Evolutionary conservation across 2,888 invertebrate species (phyloP), one percentile per base, ranked within the genome.

Genomic region (Orthosia gracilis): DNA sequence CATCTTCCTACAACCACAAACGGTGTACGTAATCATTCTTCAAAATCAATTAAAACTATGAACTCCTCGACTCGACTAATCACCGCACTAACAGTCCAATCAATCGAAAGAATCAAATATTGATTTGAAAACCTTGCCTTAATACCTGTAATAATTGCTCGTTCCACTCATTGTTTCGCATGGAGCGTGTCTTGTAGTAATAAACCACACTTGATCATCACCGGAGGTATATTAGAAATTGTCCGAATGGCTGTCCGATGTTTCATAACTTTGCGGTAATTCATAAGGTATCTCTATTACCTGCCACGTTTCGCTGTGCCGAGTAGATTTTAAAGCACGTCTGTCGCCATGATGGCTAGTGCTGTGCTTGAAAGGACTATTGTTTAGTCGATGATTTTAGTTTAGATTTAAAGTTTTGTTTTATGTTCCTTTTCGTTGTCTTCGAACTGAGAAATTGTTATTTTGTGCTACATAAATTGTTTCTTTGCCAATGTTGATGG

Each of bases 181-280:
- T 73, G 80, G 66, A 85, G 82, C 87, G 85, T 87, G 87, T 84
- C 72, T 80, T 73, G 50, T 72, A 76, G 86, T 82, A 85, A 87
- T 88, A 89, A 90, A 81, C 83, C 78, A 78, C 69, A 73, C 69
- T 82, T 82, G 78, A 85, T 89, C 76, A 86, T 80, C 80, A 76
- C 76, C 63, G 73, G 61, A 71, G 62, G 64, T 81, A 83, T 83
- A 88, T 87, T 82, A 80, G 82, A 87, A 87, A 88, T 83, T 83
- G 77, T 86, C 63, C 67, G 78, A 76, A 71, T 76, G 80, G 76
- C 78, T 59, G 69, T 78, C 62, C 69, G 61, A 49, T 54, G 69
- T 85, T 80, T 86, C 73, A 87, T 81, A 68, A 65, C 59, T 83
- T 76, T 79, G 66, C 84, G 61, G 83, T 78, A 70, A 83, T 82